These are phyloP conservation scores for Phymanthus crucifer DNA, from an alignment of 92 coral and sea anemone genomes.

Conservation along the genomic window DNA sequence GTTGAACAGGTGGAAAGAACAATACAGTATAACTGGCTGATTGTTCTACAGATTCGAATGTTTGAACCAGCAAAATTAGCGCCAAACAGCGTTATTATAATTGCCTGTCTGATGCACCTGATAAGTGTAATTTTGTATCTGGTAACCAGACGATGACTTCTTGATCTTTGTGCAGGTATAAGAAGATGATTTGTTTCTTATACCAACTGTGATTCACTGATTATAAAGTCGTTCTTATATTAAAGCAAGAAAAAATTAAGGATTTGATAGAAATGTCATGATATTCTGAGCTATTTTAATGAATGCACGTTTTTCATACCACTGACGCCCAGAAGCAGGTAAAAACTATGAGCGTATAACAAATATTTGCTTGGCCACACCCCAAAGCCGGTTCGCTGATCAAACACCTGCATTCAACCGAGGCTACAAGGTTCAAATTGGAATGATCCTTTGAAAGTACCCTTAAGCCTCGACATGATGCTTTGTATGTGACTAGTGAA, in stretches of 20 bases:
- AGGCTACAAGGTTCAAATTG: too few species aligned
- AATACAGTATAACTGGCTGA: conserved; percentile 36
- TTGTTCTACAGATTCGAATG: background rate
- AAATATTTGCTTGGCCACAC: conserved; percentile 11
- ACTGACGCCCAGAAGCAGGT: conserved; percentile 21
- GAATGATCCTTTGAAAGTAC: too few species aligned
- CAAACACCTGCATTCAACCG: too few species aligned
- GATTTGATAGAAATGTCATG: background rate
- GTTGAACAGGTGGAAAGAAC: conserved; percentile 61
- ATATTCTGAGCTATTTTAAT: conserved; percentile 21
- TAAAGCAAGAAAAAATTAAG: background rate
- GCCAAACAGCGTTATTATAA: conserved; percentile 19
- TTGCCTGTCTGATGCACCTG: conserved; percentile 24
- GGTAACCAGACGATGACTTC: conserved; percentile 21
- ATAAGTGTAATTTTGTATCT: background rate
- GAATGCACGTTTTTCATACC: conserved; percentile 39
- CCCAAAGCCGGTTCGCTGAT: too few species aligned
- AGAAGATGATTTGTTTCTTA: background rate
- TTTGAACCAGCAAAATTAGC: background rate
- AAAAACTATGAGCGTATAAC: conserved; percentile 22
- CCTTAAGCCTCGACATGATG: too few species aligned
- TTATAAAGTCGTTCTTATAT: background rate
- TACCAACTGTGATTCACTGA: background rate
- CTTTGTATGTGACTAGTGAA: too few species aligned
- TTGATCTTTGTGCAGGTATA: conserved; percentile 39